phyloP scores from a whole-genome alignment of 2,797 vertebrate genomes.

The Distichodus sexfasciatus region DNA sequence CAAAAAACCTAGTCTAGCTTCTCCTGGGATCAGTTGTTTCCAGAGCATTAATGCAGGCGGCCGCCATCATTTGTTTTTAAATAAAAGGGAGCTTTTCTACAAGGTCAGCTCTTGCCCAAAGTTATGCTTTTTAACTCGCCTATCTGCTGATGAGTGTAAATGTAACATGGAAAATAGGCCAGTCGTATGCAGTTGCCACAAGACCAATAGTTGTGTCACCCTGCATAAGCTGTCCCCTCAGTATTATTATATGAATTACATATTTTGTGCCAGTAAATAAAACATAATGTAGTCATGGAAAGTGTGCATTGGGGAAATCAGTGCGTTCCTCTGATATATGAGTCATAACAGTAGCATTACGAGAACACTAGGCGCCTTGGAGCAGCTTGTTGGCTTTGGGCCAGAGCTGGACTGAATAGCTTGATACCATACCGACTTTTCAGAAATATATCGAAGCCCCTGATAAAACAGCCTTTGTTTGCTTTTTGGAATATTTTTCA shows the following conservation, averaged over 20 bases:
- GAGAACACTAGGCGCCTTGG: conserved; percentile 57
- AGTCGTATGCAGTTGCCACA: conserved; percentile 45
- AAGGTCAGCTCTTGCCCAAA: conserved; percentile 16
- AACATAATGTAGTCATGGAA: conserved; percentile 98
- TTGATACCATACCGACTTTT: conserved; percentile 10
- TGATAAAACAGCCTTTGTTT: too few relatives aligned
- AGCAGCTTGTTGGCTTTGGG: conserved; percentile 40
- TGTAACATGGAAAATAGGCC: conserved; percentile 42
- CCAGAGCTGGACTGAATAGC: conserved; percentile 27
- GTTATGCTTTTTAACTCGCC: conserved; percentile 15
- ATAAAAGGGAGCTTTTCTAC: conserved; percentile 1
- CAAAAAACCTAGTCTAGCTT: neutral
- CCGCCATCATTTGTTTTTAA: conserved; percentile 20
- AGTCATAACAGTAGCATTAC: conserved; percentile 75
- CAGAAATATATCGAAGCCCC: too few relatives aligned
- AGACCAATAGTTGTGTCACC: conserved; percentile 66
- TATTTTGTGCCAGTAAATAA: conserved; percentile 95
- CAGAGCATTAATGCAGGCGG: conserved; percentile 8
- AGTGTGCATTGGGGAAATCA: conserved; percentile 88
- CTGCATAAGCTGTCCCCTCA: conserved; percentile 77
- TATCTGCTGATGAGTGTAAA: conserved; percentile 20
- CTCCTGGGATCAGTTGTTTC: conserved; percentile 10
- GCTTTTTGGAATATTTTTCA: too few relatives aligned
- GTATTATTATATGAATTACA: conserved; percentile 95
- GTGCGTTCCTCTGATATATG: conserved; percentile 90